These are phyloP conservation scores for Macrotrachela quadricornifera DNA, from an alignment of 1,140 invertebrate species.

Conservation along the genomic window DNA sequence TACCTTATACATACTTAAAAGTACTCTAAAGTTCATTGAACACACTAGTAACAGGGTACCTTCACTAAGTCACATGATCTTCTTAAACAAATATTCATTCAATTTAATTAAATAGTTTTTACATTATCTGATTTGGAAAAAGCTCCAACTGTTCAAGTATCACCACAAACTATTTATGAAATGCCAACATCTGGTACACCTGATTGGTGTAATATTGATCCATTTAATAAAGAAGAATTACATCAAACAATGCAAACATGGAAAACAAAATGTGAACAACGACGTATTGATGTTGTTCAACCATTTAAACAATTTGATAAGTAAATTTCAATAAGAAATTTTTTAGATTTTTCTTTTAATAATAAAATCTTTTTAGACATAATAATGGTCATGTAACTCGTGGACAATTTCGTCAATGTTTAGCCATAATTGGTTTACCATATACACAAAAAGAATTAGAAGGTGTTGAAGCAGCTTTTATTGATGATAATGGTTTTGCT, in stretches of 20 bases:
- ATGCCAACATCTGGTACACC: constrained; percentile 27
- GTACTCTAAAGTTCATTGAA: too few species aligned
- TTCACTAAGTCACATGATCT: too few species aligned
- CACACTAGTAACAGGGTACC: too few species aligned
- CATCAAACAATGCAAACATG: constrained; percentile 20
- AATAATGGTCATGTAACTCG: constrained; percentile 27
- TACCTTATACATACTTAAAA: too few species aligned
- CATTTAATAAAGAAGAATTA: constrained; percentile 17
- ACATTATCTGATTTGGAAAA: constrained; percentile 24
- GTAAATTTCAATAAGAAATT: constrained; percentile 10
- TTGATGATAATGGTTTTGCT: constrained; percentile 26
- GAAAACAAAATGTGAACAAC: constrained; percentile 16
- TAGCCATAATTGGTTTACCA: constrained; percentile 23
- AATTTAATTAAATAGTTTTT: constrained; percentile 17
- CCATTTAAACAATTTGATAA: constrained; percentile 28
- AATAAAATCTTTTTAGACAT: constrained; percentile 14
- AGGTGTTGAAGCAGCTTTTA: constrained; percentile 21
- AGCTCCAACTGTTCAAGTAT: constrained; percentile 18
- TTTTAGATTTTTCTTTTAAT: background rate
- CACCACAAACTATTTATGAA: constrained; percentile 20
- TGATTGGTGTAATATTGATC: constrained; percentile 17
- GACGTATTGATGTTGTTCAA: constrained; percentile 22
- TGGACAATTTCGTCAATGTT: constrained; percentile 24
- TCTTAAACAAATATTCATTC: too few species aligned
- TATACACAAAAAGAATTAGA: constrained; percentile 17